Conservation (phyloP, 1,140 invertebrate species). For the Drosophila lowei region DNA sequence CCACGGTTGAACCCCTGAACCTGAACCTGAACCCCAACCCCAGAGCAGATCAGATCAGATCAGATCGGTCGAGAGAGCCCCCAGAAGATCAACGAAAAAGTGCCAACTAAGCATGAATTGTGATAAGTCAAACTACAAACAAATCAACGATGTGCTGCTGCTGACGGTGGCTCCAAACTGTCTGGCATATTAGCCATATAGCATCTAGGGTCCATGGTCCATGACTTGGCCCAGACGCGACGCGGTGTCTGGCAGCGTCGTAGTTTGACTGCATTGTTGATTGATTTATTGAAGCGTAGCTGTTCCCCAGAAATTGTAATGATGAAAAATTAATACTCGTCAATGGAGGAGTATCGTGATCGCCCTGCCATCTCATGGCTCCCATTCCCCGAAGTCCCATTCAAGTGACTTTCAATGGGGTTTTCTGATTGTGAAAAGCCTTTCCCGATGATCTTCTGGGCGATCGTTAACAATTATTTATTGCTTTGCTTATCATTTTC, state of each 20-base stretch:
- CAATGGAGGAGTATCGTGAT: conserved; percentile 43
- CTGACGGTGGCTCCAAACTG: conserved; percentile 68
- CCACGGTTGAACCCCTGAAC: conserved; percentile 27
- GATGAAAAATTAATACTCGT: conserved; percentile 82
- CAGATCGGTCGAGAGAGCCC: background rate
- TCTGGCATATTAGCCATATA: conserved; percentile 79
- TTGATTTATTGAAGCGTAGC: conserved; percentile 69
- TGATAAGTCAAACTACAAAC: conserved; percentile 74
- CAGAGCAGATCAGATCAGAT: background rate
- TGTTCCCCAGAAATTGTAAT: conserved; percentile 58
- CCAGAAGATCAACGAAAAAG: conserved; percentile 35
- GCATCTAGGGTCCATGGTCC: conserved; percentile 34
- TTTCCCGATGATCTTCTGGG: conserved; percentile 25
- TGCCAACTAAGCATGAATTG: conserved; percentile 82
- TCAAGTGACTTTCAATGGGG: conserved; percentile 46
- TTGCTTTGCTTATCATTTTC: conserved; percentile 54
- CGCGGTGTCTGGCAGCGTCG: conserved; percentile 46
- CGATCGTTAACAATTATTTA: conserved; percentile 68
- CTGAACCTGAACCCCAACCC: conserved; percentile 3
- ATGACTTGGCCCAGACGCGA: conserved; percentile 54
- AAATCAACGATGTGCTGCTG: conserved; percentile 52
- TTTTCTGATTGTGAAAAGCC: conserved; percentile 37
- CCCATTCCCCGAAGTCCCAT: conserved; percentile 22
- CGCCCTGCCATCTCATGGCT: conserved; percentile 1
- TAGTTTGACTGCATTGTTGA: conserved; percentile 66